These are phyloP conservation scores for Mastacembelus armatus DNA, from an alignment of 2,797 vertebrate genomes.

Conservation along the genomic window DNA sequence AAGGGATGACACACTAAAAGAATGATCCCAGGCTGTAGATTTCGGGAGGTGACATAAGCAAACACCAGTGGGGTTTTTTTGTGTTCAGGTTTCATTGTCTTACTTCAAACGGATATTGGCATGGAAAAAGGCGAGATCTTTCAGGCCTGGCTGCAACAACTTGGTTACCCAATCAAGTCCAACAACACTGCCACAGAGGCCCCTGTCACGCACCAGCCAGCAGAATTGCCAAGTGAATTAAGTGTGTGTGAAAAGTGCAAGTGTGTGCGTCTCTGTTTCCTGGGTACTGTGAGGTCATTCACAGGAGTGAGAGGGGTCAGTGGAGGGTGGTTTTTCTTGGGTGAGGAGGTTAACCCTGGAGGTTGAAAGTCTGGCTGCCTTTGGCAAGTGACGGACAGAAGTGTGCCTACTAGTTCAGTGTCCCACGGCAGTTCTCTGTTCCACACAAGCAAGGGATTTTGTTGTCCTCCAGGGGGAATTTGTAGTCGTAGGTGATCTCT, in stretches of 20 bases:
- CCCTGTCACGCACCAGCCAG: slow-evolving; percentile 33
- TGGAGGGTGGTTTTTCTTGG: slow-evolving; percentile 19
- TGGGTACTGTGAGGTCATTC: slow-evolving; percentile 38
- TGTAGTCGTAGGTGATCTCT: slow-evolving; percentile 97
- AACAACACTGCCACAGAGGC: slow-evolving; percentile 53
- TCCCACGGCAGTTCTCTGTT: slow-evolving; percentile 92
- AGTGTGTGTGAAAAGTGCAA: slow-evolving; percentile 72
- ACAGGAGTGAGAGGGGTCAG: neutral
- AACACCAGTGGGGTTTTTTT: slow-evolving; percentile 10
- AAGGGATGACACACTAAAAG: slow-evolving; percentile 11
- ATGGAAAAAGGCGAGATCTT: slow-evolving; percentile 16
- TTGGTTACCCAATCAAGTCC: neutral
- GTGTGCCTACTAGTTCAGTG: slow-evolving; percentile 86
- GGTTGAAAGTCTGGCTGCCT: neutral
- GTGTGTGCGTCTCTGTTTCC: slow-evolving; percentile 62
- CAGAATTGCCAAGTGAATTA: slow-evolving; percentile 38
- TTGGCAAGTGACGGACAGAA: slow-evolving; percentile 25
- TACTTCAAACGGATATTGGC: slow-evolving; percentile 22
- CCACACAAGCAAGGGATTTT: slow-evolving; percentile 96
- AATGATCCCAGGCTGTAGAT: slow-evolving; percentile 11
- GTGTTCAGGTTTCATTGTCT: slow-evolving; percentile 10
- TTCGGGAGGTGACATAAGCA: neutral
- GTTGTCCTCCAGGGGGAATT: slow-evolving; percentile 95
- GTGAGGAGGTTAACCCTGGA: neutral
- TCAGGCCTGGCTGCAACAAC: slow-evolving; percentile 22